Evolutionary conservation across 2,888 invertebrate genomes (phyloP), one percentile per base, ranked within the genome.

Genomic region (Iselma pallidipennis): DNA sequence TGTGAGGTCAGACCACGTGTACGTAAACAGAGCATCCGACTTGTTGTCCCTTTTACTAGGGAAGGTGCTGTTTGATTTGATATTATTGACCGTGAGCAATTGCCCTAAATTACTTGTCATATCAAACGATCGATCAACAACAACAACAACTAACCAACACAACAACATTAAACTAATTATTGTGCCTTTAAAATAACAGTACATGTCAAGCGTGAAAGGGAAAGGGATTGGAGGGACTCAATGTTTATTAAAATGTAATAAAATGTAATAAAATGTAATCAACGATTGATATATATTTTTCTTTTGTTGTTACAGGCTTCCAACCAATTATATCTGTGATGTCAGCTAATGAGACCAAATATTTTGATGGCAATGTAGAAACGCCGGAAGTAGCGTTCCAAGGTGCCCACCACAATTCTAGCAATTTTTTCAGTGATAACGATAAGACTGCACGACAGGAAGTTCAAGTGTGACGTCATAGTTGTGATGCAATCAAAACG

Each of bases 401-500:
- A 65, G 74, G 79, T 63, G 71, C 75, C 60, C 68, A 73, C 66
- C 69, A 73, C 60, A 70, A 37, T 37, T 16, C 37, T 37, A 37
- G 70, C 64, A 74, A 72, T 66, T 72, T 73, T 65, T 66, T 73
- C 56, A 72, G 72, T 66, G 74, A 75, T 66, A 69, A 68, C 53
- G 77, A 78, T 67, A 76, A 81, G 71, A 76, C 76, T 68, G 71
- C 76, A 70, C 70, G 78, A 68, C 76, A 84, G 65, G 86, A 86
- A 74, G 87, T 87, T 67, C 85, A 87, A 66, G 88, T 88, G 85
- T 88, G 88, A 88, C 87, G 86, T 82, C 86, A 86, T 78, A 85
- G 85, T 79, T 84, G 84, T 74, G 85, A 85, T 76, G 83, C 84
- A 82, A 82, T 86, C 79, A 84, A 84, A 73, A 79, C 83, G 70